These are phyloP conservation scores for Eupeodes luniger DNA, from an alignment of 2,888 invertebrate genomes.

Conservation along the genomic window DNA sequence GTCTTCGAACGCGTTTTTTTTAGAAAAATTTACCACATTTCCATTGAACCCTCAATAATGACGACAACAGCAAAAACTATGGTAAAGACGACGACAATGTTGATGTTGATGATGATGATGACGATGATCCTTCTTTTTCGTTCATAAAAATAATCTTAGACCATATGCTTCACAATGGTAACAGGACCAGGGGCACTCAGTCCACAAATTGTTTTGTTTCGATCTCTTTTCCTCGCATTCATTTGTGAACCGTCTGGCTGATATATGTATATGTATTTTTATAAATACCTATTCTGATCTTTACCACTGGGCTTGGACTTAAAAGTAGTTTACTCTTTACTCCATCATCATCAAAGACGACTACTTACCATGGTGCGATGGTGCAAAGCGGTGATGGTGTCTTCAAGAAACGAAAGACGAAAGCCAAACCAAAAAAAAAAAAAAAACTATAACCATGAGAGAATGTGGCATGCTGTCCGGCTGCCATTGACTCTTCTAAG, in stretches of 20 bases:
- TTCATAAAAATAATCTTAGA: slow-evolving; percentile 68
- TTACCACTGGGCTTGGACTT: slow-evolving; percentile 61
- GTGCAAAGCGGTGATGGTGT: slow-evolving; percentile 8
- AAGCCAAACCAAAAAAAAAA: not conserved
- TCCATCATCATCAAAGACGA: slow-evolving; percentile 8
- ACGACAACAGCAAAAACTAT: not conserved
- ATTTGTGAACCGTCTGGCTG: slow-evolving; percentile 18
- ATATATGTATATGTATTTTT: slow-evolving; percentile 8
- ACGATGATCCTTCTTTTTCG: slow-evolving; percentile 58
- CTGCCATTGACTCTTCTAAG: slow-evolving; percentile 75
- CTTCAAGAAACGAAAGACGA: not conserved
- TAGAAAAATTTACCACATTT: slow-evolving; percentile 47
- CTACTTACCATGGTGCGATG: not conserved
- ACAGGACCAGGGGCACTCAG: not conserved
- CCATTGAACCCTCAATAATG: slow-evolving; percentile 49
- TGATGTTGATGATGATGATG: slow-evolving; percentile 35
- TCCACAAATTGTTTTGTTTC: not conserved
- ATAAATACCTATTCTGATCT: slow-evolving; percentile 69
- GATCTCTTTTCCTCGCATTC: slow-evolving; percentile 30
- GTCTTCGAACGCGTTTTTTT: slow-evolving; percentile 60
- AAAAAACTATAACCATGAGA: slow-evolving; percentile 39
- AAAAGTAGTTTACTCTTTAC: slow-evolving; percentile 36
- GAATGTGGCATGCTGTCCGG: slow-evolving; percentile 75
- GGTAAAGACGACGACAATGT: slow-evolving; percentile 1
- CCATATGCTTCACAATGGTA: slow-evolving; percentile 68